Base-by-base conservation (phyloP, 2,113 vertebrate genomes). In the Fulmarus glacialis region DNA sequence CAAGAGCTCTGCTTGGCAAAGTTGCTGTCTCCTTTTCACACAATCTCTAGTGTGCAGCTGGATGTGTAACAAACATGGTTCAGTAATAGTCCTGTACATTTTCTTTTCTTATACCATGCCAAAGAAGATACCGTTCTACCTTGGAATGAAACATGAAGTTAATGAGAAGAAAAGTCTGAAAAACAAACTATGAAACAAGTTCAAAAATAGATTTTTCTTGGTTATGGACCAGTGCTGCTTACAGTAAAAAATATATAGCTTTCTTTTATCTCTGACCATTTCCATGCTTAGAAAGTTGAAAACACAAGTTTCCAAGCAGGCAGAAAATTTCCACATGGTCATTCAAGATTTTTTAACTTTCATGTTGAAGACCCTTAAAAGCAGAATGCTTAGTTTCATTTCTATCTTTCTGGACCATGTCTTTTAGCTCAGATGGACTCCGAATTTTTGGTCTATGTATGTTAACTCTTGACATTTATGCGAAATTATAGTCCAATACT, bases 281-380 rank as follows among this genome's bases (percentile, higher is more conserved):
- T 97, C 62, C 55, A 90, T 64, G 20, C 15, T 43, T 38, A n/a
- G 19, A 59, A 29, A 66, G 15, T 21, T 90, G 88, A 92, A 97
- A 96, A 64, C 4, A 34, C 22, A 42, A 55, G 45, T 74, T 97
- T 96, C 55, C 26, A 94, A 82, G 45, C 40, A 79, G 29, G 27
- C 92, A 95, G 40, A 62, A 95, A 71, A 94, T 96, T 96, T 97
- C 86, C 84, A 97, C 38, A 42, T 34, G 47, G n/a, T 90, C 50
- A 32, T 58, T 94, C 38, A 78, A 72, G 13, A 66, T 72, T 85
- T 83, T 34, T 90, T 36, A 78, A 12, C 45, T 95, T 97, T 87
- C 42, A 17, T 59, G 63, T 38, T 87, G 47, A 96, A 75, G 71
- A 38, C 23, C 24, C 50, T 85, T 93, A 73, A 87, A 83, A 92